These are phyloP conservation scores for Amphimallon solstitiale DNA, from an alignment of 2,888 invertebrate genomes.

Conservation along the genomic window DNA sequence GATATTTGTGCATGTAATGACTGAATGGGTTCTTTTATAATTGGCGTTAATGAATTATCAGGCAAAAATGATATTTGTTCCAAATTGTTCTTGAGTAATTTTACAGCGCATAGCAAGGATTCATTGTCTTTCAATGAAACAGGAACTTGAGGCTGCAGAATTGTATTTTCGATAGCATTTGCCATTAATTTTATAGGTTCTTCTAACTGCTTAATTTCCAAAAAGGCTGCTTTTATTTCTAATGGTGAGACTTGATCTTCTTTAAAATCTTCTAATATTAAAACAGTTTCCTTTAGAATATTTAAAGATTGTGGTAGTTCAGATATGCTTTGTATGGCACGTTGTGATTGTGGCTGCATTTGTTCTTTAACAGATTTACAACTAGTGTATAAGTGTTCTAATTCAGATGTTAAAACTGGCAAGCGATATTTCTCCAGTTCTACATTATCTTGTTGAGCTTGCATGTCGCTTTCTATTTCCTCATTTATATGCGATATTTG, in stretches of 20 bases:
- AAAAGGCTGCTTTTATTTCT: conserved; percentile 1
- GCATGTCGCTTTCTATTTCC: conserved; percentile 5
- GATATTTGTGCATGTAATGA: conserved; percentile 8
- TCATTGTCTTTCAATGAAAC: not conserved
- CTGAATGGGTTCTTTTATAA: conserved; percentile 13
- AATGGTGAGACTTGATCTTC: conserved; percentile 23
- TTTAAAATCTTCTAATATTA: conserved; percentile 20
- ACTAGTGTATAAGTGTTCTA: conserved; percentile 15
- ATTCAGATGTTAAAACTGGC: not conserved
- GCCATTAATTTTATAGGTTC: conserved; percentile 28
- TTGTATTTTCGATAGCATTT: not conserved
- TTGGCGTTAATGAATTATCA: not conserved
- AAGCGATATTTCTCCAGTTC: not conserved
- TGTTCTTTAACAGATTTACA: conserved; percentile 22
- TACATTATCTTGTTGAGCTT: not conserved
- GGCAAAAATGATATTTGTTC: not conserved
- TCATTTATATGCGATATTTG: conserved; percentile 2
- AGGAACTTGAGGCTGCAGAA: conserved; percentile 1
- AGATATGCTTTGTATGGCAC: conserved; percentile 10
- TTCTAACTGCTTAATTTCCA: conserved; percentile 13
- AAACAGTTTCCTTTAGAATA: conserved; percentile 26
- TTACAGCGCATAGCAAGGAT: not conserved
- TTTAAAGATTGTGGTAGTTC: conserved; percentile 19
- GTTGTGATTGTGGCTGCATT: conserved; percentile 13
- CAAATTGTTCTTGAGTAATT: not conserved